Evolutionary conservation across 2,797 vertebrate genomes (phyloP), one percentile per base, ranked within the genome.

Genomic region (Amblyraja radiata): DNA sequence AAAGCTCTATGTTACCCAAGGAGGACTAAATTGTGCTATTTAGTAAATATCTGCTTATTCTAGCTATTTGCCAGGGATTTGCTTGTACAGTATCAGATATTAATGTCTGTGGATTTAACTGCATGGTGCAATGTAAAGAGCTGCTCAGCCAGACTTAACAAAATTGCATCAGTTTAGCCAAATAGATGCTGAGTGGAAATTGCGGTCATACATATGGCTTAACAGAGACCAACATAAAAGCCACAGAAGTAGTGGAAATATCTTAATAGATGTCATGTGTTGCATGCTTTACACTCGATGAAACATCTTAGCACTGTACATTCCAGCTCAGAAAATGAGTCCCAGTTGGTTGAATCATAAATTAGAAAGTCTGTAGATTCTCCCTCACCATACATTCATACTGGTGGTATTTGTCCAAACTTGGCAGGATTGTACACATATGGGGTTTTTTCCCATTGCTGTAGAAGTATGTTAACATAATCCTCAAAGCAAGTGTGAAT

Each of bases 181-280:
- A 54, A 76, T 71, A 76, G 90, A 76, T 74, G 90, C 71, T 58
- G 71, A 23, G 36, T 76, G 71, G 39, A 92, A 76, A 76, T 92
- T 76, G 90, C n/a, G 90, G 71, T 92, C 73, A 92, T 74, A 92
- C 46, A 23, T 92, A 28, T 73, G 90, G 39, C 39, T 92, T 23
- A 76, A 58, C 71, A 92, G 25, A 54, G 73, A 25, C 39, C 90
- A 76, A 76, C 73, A 76, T 76, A 23, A 74, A 92, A 76, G 39
- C 90, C 36, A 9, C 90, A 92, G 90, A 92, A 76, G 90, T 76
- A 92, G 71, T 92, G 90, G 71, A 92, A 91, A 91, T 91, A 36
- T 91, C 68, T 73, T 74, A 54, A 46, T 73, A 91, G 71, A 76
- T 92, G 71, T 16, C 90, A 91, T 74, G 36, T 91, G 39, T 74